Base-by-base conservation (phyloP, 1,140 invertebrate genomes). In the Dufourea novaeangliae region DNA sequence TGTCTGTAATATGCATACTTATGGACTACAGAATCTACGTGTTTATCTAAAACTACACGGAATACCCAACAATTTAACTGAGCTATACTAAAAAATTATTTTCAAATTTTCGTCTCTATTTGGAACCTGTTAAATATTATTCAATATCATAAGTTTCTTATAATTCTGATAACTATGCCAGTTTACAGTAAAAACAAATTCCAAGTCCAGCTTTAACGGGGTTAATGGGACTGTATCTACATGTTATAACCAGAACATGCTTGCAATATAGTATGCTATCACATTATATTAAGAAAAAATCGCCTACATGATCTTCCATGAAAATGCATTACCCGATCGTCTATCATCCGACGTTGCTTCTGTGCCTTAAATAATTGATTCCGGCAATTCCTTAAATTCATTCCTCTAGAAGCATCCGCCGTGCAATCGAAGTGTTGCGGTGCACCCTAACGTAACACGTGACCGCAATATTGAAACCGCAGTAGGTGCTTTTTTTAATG, bases 401-500 rank as follows among this genome's bases (percentile, higher is more conserved):
- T 34, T 75, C 3, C 41, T 7, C 3, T 56, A 20, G 27, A 66
- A 56, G 4, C 2, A 17, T 29, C n/a, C 7, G 8, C 1, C 7
- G 3, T 22, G 22, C 25, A 12, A 44, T 59, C n/a, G 37, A 25
- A 57, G 37, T 10, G 14, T n/a, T 34, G 37, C 37, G 56, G 14
- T 41, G 20, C 63, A 44, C 29, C 29, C 14, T 10, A 17, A 11
- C 46, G 20, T 10, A 29, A 73, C 59, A 2, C 52, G 22, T 39
- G 69, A 34, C 62, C 77, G 70, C 77, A 78, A 72, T 59, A 72
- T 72, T 64, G 69, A 78, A 64, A 78, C 52, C 74, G 61, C 70
- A 39, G 14, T 59, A 74, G n/a, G n/a, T n/a, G n/a, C n/a, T n/a
- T n/a, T 78, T 78, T 78, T 73, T 61, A 1, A 17, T 56, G 29